phyloP scores from a whole-genome alignment of 1,140 invertebrate genomes.

The Magallana gigas region DNA sequence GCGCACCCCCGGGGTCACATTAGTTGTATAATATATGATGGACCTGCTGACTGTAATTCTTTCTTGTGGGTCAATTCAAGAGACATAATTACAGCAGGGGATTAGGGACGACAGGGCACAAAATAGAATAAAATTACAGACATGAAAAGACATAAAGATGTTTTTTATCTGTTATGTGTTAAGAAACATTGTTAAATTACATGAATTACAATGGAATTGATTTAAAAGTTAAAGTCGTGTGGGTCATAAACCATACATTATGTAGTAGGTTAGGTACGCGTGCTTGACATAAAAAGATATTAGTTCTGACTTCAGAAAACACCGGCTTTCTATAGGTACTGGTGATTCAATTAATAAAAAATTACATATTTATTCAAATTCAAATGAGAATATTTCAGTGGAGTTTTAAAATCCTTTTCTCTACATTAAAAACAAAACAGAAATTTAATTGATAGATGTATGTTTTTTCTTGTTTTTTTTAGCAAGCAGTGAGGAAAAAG shows the following conservation, averaged over 20 bases:
- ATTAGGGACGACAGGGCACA: slow-evolving; percentile 10
- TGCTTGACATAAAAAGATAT: too few species aligned
- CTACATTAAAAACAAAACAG: too few species aligned
- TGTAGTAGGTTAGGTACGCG: too few species aligned
- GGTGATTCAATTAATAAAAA: too few species aligned
- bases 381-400: too few species aligned
- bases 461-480: too few species aligned
- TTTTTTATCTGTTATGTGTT: slow-evolving; percentile 19
- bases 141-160: slow-evolving; percentile 28
- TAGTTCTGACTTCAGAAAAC: too few species aligned
- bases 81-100: neutral
- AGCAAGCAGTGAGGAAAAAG: too few species aligned
- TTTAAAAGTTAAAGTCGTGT: slow-evolving; percentile 8
- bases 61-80: slow-evolving; percentile 18
- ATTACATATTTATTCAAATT: too few species aligned
- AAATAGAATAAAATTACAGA: slow-evolving; percentile 21
- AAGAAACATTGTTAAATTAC: slow-evolving; percentile 17
- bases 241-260: neutral
- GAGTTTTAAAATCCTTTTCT: too few species aligned
- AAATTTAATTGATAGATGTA: too few species aligned
- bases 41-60: slow-evolving; percentile 12
- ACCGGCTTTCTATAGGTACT: too few species aligned
- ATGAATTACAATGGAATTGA: slow-evolving; percentile 10
- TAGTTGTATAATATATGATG: slow-evolving; percentile 30
- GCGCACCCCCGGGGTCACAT: slow-evolving; percentile 8